phyloP scores from a whole-genome alignment of 2,113 vertebrate genomes.

The Colius striatus region DNA sequence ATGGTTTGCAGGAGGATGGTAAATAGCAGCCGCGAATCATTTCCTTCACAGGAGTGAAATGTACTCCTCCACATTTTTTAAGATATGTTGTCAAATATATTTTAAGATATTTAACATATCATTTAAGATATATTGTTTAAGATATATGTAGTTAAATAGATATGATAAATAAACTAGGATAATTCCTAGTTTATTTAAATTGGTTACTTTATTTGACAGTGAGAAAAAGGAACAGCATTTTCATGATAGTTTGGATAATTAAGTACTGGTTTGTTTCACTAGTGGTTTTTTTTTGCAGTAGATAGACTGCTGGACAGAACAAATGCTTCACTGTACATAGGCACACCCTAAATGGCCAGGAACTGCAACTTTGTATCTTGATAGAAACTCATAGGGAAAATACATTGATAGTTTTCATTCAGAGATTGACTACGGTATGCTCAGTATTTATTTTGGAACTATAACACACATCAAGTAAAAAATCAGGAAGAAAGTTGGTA shows the following conservation, averaged over 20 bases:
- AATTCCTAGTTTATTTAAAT: background rate
- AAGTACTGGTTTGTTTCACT: background rate
- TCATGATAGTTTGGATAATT: background rate
- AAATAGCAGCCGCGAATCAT: background rate
- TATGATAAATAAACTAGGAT: too few species aligned
- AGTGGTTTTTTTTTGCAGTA: background rate
- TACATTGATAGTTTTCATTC: background rate
- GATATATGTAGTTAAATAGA: too few species aligned
- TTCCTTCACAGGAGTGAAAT: background rate
- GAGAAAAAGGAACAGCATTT: background rate
- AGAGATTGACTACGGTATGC: background rate
- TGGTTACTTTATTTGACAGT: background rate
- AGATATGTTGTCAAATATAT: background rate
- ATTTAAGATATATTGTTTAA: too few species aligned
- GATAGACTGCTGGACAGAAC: background rate
- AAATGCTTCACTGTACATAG: background rate
- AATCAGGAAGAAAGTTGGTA: background rate
- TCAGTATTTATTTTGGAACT: background rate
- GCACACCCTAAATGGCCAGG: background rate
- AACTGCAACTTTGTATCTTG: background rate
- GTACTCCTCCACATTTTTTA: background rate
- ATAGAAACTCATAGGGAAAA: background rate
- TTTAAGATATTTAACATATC: too few species aligned
- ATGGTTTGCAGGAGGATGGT: background rate
- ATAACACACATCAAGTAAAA: background rate